Percentiles rank a stretch among this genome's conserved stretches.
Conservation (phyloP, 2,888 invertebrate species). For the Aplocera efformata region DNA sequence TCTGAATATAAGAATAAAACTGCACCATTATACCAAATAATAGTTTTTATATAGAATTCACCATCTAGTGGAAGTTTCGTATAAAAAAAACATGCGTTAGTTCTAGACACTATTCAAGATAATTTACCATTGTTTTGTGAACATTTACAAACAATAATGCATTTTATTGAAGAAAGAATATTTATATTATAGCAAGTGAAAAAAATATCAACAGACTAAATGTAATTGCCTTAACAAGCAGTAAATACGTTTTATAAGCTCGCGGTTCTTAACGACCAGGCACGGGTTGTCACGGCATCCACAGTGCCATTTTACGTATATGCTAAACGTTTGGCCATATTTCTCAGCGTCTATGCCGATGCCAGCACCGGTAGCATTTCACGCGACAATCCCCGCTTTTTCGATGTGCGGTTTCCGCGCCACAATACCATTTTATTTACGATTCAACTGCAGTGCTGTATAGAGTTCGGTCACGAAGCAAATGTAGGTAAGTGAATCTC, state of each 20-base stretch:
- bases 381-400: slow-evolving; percentile 69
- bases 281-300: slow-evolving; percentile 54
- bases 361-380: slow-evolving; percentile 64
- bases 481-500: slow-evolving; percentile 53
- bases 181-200: no score
- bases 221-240: slow-evolving; percentile 18
- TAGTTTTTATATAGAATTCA: background rate
- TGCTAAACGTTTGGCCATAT: slow-evolving; percentile 60
- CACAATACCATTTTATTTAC: slow-evolving; percentile 69
- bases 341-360: slow-evolving; percentile 60
- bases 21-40: slow-evolving; percentile 4
- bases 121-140: no score
- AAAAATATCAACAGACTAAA: slow-evolving; percentile 6
- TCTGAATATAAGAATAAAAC: slow-evolving; percentile 30
- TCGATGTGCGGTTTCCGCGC: slow-evolving; percentile 68
- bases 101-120: no score
- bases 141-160: no score
- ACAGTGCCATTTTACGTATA: slow-evolving; percentile 58
- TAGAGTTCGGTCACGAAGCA: slow-evolving; percentile 57
- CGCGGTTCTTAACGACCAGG: slow-evolving; percentile 25
- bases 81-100: no score
- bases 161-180: no score
- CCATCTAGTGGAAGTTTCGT: background rate
- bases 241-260: slow-evolving; percentile 13
- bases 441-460: slow-evolving; percentile 51